Conservation (phyloP, 2,888 invertebrate genomes). For the Mycogona germanica region DNA sequence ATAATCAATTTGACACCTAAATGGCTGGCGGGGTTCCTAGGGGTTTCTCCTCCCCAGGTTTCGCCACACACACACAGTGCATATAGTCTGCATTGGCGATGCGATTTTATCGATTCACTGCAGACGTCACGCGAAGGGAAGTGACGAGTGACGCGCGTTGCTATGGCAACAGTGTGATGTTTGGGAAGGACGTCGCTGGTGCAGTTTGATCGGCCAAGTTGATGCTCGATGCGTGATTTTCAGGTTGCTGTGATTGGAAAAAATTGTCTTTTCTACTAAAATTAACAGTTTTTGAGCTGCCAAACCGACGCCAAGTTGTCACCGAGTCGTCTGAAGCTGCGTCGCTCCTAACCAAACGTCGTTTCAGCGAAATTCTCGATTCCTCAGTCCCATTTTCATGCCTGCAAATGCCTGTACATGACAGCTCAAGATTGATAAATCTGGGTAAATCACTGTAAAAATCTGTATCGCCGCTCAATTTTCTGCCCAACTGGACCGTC, state of each 20-base stretch:
- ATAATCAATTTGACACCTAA: no score
- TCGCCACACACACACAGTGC: no score
- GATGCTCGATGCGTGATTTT: background rate
- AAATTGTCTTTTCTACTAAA: background rate
- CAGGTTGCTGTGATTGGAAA: background rate
- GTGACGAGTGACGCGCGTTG: constrained; percentile 6
- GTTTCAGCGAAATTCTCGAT: background rate
- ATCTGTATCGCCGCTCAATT: background rate
- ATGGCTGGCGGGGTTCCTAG: no score
- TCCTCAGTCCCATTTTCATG: background rate
- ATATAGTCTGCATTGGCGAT: no score
- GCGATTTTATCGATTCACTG: no score
- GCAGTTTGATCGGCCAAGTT: background rate
- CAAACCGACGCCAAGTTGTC: no score
- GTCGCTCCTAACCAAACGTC: background rate
- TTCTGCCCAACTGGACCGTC: background rate
- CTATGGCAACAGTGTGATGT: constrained; percentile 1
- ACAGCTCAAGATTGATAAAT: no score
- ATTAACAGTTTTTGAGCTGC: background rate
- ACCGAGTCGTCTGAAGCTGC: no score
- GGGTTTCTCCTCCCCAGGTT: no score
- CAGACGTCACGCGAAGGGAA: background rate
- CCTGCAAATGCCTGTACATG: no score
- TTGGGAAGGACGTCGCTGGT: constrained; percentile 11
- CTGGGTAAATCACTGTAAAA: background rate